phyloP scores from a whole-genome alignment of 2,113 vertebrate genomes.

The Sitta europaea region DNA sequence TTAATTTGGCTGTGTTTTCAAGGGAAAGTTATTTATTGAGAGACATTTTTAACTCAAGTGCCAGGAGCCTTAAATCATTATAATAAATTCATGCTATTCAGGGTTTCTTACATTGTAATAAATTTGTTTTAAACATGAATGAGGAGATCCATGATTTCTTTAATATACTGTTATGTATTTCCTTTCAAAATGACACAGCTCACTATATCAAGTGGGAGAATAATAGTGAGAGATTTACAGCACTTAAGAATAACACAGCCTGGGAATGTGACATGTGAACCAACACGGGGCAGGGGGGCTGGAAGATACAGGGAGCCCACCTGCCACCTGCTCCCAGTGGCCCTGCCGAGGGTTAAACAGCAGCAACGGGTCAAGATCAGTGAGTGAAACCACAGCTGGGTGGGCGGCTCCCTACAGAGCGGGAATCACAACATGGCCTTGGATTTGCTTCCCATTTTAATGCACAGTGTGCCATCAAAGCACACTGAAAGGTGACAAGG shows the following conservation, averaged over 20 bases:
- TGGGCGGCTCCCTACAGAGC: not conserved
- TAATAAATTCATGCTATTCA: slow-evolving; percentile 81
- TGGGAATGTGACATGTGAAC: slow-evolving; percentile 15
- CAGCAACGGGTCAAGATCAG: fast-evolving
- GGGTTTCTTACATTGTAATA: slow-evolving; percentile 77
- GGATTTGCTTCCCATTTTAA: not conserved
- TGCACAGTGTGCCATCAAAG: fast-evolving
- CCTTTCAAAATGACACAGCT: slow-evolving; percentile 76
- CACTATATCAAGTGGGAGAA: slow-evolving; percentile 73
- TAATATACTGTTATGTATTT: slow-evolving; percentile 80
- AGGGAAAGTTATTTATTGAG: slow-evolving; percentile 79
- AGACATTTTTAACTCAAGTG: slow-evolving; percentile 79
- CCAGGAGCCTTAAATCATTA: slow-evolving; percentile 78
- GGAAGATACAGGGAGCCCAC: not conserved
- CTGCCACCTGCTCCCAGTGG: fast-evolving
- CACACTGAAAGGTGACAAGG: fast-evolving
- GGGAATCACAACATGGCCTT: not conserved
- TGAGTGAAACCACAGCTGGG: fast-evolving
- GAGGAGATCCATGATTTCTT: slow-evolving; percentile 78
- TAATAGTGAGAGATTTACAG: slow-evolving; percentile 72
- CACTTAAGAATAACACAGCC: slow-evolving; percentile 53
- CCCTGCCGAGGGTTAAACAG: not conserved
- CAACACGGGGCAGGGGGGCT: not conserved
- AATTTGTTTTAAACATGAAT: slow-evolving; percentile 81
- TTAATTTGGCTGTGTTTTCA: slow-evolving; percentile 81